Conservation (phyloP, 2,113 vertebrate species). For the Bubalus kerabau region DNA sequence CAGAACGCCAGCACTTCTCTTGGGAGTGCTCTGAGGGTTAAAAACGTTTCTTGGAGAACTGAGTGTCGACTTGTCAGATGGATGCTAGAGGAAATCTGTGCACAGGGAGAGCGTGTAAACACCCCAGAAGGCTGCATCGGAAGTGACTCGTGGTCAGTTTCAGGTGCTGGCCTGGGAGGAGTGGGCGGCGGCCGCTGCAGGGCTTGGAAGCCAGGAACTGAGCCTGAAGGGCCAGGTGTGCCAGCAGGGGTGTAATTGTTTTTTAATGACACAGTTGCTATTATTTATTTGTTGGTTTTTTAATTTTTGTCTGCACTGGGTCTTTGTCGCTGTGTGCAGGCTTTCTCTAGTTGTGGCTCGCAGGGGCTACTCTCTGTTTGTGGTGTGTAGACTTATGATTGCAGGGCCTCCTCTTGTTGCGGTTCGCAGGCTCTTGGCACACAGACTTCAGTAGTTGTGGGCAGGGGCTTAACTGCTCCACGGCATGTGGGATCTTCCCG, state of each 20-base stretch:
- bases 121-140: neutral
- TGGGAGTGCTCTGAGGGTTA: neutral
- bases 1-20: neutral
- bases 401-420: neutral
- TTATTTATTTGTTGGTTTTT: neutral
- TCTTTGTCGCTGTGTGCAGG: neutral
- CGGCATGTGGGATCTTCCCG: neutral
- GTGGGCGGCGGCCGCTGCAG: neutral
- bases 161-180: neutral
- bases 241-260: neutral
- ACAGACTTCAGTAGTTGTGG: neutral
- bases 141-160: neutral
- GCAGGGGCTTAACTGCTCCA: neutral
- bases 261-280: neutral
- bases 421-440: fast-evolving
- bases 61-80: neutral
- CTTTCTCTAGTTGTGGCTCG: fast-evolving
- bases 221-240: neutral
- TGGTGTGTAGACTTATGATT: neutral
- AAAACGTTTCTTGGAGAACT: neutral
- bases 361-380: neutral
- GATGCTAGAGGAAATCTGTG: neutral
- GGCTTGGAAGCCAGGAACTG: neutral
- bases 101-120: neutral
- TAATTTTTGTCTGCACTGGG: fast-evolving